Evolutionary conservation across 2,797 vertebrate species (phyloP), one percentile per base, ranked within the genome.

Genomic region (Kryptolebias ocellatus): DNA sequence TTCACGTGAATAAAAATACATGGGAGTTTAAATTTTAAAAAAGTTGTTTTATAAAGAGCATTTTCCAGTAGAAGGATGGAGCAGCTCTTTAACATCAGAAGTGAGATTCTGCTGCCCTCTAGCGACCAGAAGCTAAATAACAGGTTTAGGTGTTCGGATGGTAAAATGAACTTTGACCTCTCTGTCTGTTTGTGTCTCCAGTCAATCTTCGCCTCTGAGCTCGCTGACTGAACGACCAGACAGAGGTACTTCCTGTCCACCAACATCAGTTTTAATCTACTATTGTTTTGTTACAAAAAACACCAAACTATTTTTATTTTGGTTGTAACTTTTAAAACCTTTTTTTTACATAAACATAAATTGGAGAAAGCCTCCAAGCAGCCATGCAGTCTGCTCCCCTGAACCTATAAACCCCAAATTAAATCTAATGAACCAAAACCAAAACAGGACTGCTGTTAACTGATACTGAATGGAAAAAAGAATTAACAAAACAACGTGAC

Each of bases 211-310:
- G 74, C 82, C 83, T 72, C 89, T 85, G 46, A 20, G 72, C 67
- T 85, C 86, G 0, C 31, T 86, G 85, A 73, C 61, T 9, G 85
- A 89, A 74, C 81, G 57, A 52, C 66, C 85, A 7, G 78, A 83
- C 55, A 71, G 83, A 90, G 86, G 85, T 87, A 84, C 39, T 17
- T 78, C 64, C 52, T 52, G 53, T 73, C 27, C 18, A 14, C 2
- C 65, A 1, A 53, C 27, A 18, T 64, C 18, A 44, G 18, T 34
- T 55, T 14, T 5, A n/a, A 24, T 71, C 74, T 72, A 24, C 20
- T 24, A 24, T 24, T 24, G 20, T 24, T 61, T 31, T 4, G 31
- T 34, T 34, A 34, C 5, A 34, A 34, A 5, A 6, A 34, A 3
- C 31, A 34, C 9, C 9, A 34, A 34, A 34, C 31, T 34, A 1